Evolutionary conservation across 2,888 invertebrate species (phyloP).

Genomic region (Ceraclea dissimilis): DNA sequence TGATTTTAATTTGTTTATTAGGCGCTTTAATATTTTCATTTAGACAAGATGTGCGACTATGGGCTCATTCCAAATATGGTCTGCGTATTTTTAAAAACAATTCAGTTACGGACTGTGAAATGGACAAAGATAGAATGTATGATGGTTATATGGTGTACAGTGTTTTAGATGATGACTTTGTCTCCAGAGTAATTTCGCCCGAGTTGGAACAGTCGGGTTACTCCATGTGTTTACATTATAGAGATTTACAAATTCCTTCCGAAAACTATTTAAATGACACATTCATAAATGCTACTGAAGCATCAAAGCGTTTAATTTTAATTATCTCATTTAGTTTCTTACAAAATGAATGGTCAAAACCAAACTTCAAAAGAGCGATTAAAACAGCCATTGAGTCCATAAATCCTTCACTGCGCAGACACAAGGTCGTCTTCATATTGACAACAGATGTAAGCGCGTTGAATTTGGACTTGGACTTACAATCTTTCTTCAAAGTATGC

Average conservation of each 20-base stretch:
- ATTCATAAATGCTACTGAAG: slow-evolving; percentile 55
- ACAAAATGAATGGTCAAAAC: slow-evolving; percentile 75
- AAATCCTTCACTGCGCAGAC: slow-evolving; percentile 57
- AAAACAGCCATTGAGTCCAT: slow-evolving; percentile 60
- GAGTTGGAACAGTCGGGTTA: slow-evolving; percentile 65
- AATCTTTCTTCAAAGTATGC: slow-evolving; percentile 63
- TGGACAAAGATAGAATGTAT: slow-evolving; percentile 63
- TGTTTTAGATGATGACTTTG: slow-evolving; percentile 68
- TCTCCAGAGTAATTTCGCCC: slow-evolving; percentile 59
- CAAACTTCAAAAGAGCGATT: slow-evolving; percentile 73
- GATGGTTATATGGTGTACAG: slow-evolving; percentile 86
- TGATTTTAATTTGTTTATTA: slow-evolving; percentile 63
- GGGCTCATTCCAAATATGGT: slow-evolving; percentile 76
- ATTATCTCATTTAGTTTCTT: slow-evolving; percentile 75
- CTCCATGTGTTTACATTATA: slow-evolving; percentile 62
- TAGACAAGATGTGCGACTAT: slow-evolving; percentile 69
- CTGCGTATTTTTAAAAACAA: slow-evolving; percentile 64
- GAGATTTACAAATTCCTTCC: slow-evolving; percentile 52
- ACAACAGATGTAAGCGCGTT: slow-evolving; percentile 62
- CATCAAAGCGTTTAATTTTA: slow-evolving; percentile 64
- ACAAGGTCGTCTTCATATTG: slow-evolving; percentile 49
- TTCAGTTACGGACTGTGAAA: slow-evolving; percentile 49
- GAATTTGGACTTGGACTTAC: slow-evolving; percentile 68
- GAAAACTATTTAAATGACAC: slow-evolving; percentile 56
- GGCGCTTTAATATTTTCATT: slow-evolving; percentile 68